Evolutionary conservation across 2,113 vertebrate species (phyloP), one percentile per base, ranked within the genome.

Genomic region (Ictidomys tridecemlineatus): DNA sequence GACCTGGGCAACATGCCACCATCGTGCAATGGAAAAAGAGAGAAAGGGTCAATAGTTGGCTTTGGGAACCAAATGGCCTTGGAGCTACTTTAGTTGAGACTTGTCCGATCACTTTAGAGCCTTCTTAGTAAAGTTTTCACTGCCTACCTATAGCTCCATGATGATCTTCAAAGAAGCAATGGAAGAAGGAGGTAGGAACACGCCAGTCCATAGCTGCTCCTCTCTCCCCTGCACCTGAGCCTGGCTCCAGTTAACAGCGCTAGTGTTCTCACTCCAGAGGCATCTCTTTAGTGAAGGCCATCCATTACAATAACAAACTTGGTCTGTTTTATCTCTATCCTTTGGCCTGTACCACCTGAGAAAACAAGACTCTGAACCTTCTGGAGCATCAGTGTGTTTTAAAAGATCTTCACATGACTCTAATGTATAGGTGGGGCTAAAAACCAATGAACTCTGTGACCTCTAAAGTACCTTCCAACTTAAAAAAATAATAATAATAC

Each of bases 401-500:
- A 78, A 92, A 95, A 92, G n/a, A 73, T 79, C 85, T 92, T 70
- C 26, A 5, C 42, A 13, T 90, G 67, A 91, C 74, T 89, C 32
- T 72, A 93, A 76, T 58, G 24, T 17, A 18, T 32, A 70, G n/a
- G 58, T 42, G 97, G 69, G 30, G 17, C 86, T 94, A 72, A 93
- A 67, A 69, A 84, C 45, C 90, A 85, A 93, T 85, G 76, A 96
- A 89, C 80, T 85, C 89, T 93, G 87, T 92, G 61, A 95, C 91
- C 37, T 87, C 61, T 88, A 87, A 85, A 87, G 16, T 88, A 79
- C 5, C 87, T 88, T 95, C 48, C 67, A 85, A 96, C 65, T 26
- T 26, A 34, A 22, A 11, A 93, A 89, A 94, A 84, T 65, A 94
- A 92, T 89, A 94, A 83, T 56, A 94, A 58, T 28, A 28, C 92